These are phyloP conservation scores for Pygmarrhopalites habei DNA, from an alignment of 1,140 invertebrate genomes.

Conservation along the genomic window DNA sequence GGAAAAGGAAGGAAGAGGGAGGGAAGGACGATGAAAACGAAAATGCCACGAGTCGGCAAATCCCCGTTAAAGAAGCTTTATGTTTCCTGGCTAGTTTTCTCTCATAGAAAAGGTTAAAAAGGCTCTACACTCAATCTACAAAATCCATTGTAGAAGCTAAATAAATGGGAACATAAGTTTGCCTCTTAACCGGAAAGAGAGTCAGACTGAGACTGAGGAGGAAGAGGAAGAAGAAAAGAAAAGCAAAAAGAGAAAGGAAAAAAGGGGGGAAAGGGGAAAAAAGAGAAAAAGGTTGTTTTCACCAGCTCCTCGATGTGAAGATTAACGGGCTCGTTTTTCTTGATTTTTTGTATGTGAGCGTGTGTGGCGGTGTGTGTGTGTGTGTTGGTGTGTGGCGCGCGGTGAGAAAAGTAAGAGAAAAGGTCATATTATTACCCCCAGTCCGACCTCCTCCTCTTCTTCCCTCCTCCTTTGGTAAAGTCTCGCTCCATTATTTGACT, in stretches of 20 bases:
- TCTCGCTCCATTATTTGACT: background rate
- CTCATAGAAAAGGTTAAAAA: constrained; percentile 32
- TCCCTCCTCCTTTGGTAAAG: background rate
- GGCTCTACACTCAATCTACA: constrained; percentile 29
- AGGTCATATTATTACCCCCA: constrained; percentile 27
- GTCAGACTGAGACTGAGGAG: background rate
- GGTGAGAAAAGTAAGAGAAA: constrained; percentile 28
- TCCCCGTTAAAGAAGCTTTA: constrained; percentile 30
- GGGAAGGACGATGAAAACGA: constrained; percentile 8
- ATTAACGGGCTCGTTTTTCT: constrained; percentile 36
- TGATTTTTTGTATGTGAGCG: constrained; percentile 21
- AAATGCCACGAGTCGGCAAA: constrained; percentile 23
- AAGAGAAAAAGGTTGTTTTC: constrained; percentile 14
- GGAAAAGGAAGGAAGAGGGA: background rate
- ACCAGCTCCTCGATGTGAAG: constrained; percentile 29
- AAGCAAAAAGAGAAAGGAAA: background rate
- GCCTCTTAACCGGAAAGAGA: constrained; percentile 28
- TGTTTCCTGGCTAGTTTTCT: constrained; percentile 28
- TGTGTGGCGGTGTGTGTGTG: no score
- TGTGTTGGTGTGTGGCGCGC: no score
- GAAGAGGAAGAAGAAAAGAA: constrained; percentile 14
- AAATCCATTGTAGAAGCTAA: constrained; percentile 33
- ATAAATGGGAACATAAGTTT: constrained; percentile 38
- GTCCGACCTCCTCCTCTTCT: constrained; percentile 11
- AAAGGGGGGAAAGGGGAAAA: constrained; percentile 17